A percentile compares a stretch with the other conserved stretches of the same genome.
Evolutionary conservation across 2,888 invertebrate genomes (phyloP).

Genomic region (Hedychridium roseum): DNA sequence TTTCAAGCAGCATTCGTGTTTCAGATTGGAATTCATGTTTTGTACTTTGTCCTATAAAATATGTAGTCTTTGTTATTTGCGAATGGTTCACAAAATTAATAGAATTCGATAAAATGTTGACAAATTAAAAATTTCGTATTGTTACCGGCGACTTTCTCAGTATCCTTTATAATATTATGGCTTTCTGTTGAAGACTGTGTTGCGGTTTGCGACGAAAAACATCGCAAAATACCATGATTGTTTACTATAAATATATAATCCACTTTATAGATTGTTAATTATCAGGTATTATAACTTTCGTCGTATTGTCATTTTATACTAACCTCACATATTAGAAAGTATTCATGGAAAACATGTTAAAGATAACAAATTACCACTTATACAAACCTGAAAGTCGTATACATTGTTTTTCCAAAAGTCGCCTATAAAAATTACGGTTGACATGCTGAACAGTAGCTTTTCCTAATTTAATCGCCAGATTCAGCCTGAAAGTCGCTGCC

Average conservation of each 20-base stretch:
- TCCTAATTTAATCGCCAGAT: constrained; percentile 44
- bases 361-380: constrained; percentile 1
- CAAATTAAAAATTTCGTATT: background rate
- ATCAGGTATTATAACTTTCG: background rate
- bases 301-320: background rate
- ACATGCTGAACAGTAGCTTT: constrained; percentile 42
- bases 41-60: constrained; percentile 66
- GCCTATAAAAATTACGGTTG: constrained; percentile 28
- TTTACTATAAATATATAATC: constrained; percentile 1
- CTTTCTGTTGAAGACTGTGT: constrained; percentile 55
- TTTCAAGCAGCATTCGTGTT: constrained; percentile 93
- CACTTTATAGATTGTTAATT: background rate
- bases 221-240: constrained; percentile 32
- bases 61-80: no score
- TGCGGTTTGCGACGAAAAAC: constrained; percentile 55
- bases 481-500: constrained; percentile 49
- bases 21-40: constrained; percentile 96
- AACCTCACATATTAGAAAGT: background rate
- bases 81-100: no score
- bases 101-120: constrained; percentile 1
- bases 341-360: background rate
- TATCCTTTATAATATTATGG: constrained; percentile 71
- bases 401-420: constrained; percentile 29
- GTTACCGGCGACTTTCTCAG: constrained; percentile 69
- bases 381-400: constrained; percentile 38